Evolutionary conservation across 2,797 vertebrate species (phyloP), one percentile per base, ranked within the genome.

Genomic region (Serranus cabrilla): DNA sequence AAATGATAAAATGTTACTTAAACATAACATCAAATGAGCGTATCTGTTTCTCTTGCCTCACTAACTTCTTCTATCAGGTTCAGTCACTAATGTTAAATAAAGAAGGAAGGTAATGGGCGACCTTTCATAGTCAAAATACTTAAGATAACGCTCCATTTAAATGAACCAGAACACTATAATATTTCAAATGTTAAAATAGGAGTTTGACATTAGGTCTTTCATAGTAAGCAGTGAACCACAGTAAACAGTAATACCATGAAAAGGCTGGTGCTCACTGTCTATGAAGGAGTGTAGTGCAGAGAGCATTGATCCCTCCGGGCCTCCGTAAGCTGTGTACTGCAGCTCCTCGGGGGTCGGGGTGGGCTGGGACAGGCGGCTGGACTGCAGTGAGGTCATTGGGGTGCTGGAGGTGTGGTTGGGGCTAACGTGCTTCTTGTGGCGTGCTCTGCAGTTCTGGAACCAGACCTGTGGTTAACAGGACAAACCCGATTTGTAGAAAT

Each of bases 401-500:
- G 94, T 73, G 79, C 84, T 87, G 20, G 90, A 91, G 21, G 94
- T 96, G 86, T 97, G 97, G 73, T 96, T 97, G 55, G 97, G 97
- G 76, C 97, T 97, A 80, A 98, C 96, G 0, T 99, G 97, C 84
- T 99, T 99, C 96, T 99, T 99, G 78, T 99, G 98, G 59, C 98
- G 97, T 0, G 98, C 97, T 89, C 98, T 92, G 86, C 98, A 99
- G 76, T 99, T 99, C 89, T 99, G 98, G 95, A 99, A 99, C 98
- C 98, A 99, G 64, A 99, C 98, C 98, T 99, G 88, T 60, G 37
- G 71, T 69, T 20, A 65, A 64, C 42, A 1, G 62, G 70, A 82
- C 45, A 71, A 76, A 74, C 37, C 10, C 14, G 4, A 27, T 59
- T 71, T 75, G 23, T 50, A 4, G n/a, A 21, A 17, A 40, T 49